A percentile compares a stretch with the other conserved stretches of the same genome.
phyloP scores from a whole-genome alignment of 2,797 vertebrate genomes.

The Ctenopoma kingsleyae region DNA sequence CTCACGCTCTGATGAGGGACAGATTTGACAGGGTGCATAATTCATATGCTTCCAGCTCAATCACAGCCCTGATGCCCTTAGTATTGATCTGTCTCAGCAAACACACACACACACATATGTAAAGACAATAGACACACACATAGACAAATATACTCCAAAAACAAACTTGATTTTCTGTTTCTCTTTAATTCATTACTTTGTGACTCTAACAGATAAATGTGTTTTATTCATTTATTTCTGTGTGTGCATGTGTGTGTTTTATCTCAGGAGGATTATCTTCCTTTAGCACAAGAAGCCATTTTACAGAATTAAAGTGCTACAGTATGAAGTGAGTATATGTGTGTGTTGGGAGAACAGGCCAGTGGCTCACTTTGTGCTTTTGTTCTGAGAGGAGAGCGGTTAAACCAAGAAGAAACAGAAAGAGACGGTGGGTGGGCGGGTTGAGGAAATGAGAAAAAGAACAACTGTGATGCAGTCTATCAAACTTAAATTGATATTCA shows the following conservation, averaged over 20 bases:
- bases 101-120: constrained; percentile 23
- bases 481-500: constrained; percentile 15
- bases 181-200: constrained; percentile 58
- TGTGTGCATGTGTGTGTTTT: constrained; percentile 7
- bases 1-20: constrained; percentile 51
- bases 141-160: constrained; percentile 28
- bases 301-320: constrained; percentile 42
- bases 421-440: background rate
- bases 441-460: constrained; percentile 6
- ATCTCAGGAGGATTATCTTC: constrained; percentile 19
- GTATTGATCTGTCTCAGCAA: constrained; percentile 75
- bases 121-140: constrained; percentile 41
- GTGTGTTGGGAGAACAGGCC: constrained; percentile 19
- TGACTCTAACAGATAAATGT: constrained; percentile 55
- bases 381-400: constrained; percentile 33
- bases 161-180: constrained; percentile 68
- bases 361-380: constrained; percentile 28
- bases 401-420: constrained; percentile 14
- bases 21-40: constrained; percentile 76
- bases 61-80: constrained; percentile 72
- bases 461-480: constrained; percentile 2
- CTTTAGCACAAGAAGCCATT: constrained; percentile 46
- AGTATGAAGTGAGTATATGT: constrained; percentile 53
- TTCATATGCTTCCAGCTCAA: constrained; percentile 71
- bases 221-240: constrained; percentile 48